Evolutionary conservation across 2,888 invertebrate genomes (phyloP).

Genomic region (Anoncus sp.): DNA sequence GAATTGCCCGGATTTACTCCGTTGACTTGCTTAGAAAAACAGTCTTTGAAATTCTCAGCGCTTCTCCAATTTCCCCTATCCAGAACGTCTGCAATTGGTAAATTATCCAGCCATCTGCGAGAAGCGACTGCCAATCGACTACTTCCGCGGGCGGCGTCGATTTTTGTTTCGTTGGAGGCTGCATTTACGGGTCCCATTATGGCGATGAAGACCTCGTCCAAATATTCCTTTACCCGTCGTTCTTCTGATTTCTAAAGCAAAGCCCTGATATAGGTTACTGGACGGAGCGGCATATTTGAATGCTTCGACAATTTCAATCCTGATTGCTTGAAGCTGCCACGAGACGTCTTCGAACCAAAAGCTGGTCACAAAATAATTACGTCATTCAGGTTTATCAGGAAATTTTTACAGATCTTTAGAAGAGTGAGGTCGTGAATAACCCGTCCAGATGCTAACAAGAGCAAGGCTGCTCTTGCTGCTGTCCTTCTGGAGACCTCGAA

Average conservation of each 20-base stretch:
- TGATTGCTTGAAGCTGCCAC: conserved; percentile 61
- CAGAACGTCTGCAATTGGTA: conserved; percentile 59
- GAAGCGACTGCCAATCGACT: conserved; percentile 67
- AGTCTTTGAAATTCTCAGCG: too few species aligned
- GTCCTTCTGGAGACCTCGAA: conserved; percentile 65
- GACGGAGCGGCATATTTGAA: conserved; percentile 61
- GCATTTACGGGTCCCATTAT: conserved; percentile 55
- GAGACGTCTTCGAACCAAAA: conserved; percentile 67
- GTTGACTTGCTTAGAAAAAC: too few species aligned
- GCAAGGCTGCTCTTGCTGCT: conserved; percentile 60
- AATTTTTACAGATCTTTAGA: conserved; percentile 56
- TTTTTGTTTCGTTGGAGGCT: conserved; percentile 61
- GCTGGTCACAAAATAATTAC: conserved; percentile 66
- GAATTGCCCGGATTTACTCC: too few species aligned
- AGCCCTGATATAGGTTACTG: conserved; percentile 55
- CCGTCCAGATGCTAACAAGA: conserved; percentile 61
- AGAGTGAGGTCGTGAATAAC: conserved; percentile 65
- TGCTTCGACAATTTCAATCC: conserved; percentile 63
- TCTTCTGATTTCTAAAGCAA: conserved; percentile 57
- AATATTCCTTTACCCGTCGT: conserved; percentile 37
- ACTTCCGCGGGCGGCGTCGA: conserved; percentile 62
- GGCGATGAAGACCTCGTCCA: conserved; percentile 56
- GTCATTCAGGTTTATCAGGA: conserved; percentile 50
- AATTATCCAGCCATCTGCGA: conserved; percentile 58
- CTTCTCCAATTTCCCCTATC: conserved; percentile 61